Conservation (phyloP, 2,797 vertebrate species). For the Macroramphosus scolopax region DNA sequence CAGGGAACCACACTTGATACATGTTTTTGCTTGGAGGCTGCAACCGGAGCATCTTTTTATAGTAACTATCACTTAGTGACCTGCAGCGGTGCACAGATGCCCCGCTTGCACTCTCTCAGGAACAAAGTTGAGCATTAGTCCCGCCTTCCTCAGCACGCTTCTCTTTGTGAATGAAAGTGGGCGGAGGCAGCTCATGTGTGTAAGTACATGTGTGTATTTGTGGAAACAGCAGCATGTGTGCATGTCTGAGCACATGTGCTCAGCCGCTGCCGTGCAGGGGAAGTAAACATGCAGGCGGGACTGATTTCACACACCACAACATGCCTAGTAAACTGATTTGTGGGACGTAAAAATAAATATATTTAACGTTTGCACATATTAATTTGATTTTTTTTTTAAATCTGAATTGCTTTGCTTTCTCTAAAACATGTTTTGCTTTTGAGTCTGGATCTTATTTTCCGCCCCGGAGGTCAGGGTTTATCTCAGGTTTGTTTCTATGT, state of each 20-base stretch:
- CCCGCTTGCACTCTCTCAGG: constrained; percentile 34
- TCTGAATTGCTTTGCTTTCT: too few species aligned
- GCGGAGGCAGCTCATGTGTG: constrained; percentile 46
- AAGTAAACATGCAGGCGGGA: constrained; percentile 21
- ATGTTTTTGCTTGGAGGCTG: background rate
- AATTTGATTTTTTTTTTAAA: too few species aligned
- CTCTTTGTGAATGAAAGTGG: constrained; percentile 68
- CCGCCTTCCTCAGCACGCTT: constrained; percentile 26
- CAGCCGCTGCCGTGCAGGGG: background rate
- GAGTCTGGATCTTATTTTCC: too few species aligned
- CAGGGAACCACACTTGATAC: background rate
- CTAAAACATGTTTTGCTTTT: too few species aligned
- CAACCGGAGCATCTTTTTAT: constrained; percentile 16
- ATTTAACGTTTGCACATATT: too few species aligned
- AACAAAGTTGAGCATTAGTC: constrained; percentile 38
- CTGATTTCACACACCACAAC: too few species aligned
- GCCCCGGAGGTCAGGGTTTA: too few species aligned
- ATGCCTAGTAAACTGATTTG: too few species aligned
- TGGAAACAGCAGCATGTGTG: constrained; percentile 23
- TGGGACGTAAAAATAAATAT: too few species aligned
- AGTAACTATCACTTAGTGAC: constrained; percentile 26
- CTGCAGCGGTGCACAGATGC: constrained; percentile 40
- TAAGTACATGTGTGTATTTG: constrained; percentile 30
- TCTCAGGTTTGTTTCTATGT: too few species aligned
- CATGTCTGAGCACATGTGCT: constrained; percentile 12